These are phyloP conservation scores for Dasysyrphus tricinctus DNA, from an alignment of 2,888 invertebrate genomes.

Conservation along the genomic window DNA sequence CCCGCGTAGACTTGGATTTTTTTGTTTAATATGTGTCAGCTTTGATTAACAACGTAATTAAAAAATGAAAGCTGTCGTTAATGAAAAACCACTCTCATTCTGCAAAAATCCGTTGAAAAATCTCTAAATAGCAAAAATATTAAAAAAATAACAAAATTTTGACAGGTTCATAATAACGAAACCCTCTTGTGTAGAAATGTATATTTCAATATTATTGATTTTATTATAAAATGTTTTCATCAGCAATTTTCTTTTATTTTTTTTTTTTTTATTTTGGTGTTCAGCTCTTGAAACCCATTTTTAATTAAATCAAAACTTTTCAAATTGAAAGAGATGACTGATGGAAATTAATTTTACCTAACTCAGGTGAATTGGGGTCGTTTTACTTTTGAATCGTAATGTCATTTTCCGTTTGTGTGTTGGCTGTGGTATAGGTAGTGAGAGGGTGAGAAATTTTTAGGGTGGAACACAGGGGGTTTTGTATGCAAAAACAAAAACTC, in stretches of 20 bases:
- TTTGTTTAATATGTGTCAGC: too few relatives aligned
- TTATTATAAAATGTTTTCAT: conserved; percentile 26
- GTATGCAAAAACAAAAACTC: conserved; percentile 50
- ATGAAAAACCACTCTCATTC: too few relatives aligned
- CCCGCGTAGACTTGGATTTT: too few relatives aligned
- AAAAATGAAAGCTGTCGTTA: too few relatives aligned
- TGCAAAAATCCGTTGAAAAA: too few relatives aligned
- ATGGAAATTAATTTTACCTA: conserved; percentile 65
- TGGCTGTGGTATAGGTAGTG: neutral
- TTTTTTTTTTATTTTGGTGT: neutral
- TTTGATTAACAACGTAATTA: too few relatives aligned
- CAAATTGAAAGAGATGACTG: conserved; percentile 57
- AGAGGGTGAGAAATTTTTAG: neutral
- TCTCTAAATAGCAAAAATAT: too few relatives aligned
- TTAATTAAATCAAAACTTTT: conserved; percentile 69
- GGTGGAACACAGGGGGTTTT: neutral
- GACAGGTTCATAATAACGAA: conserved; percentile 1
- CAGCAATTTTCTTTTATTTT: neutral
- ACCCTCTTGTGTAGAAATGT: neutral
- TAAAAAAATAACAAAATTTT: neutral
- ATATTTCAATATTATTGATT: conserved; percentile 30
- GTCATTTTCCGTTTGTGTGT: conserved; percentile 36
- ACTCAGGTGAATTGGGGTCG: conserved; percentile 59
- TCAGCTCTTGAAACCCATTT: conserved; percentile 44
- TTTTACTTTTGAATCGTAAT: conserved; percentile 51